phyloP scores from a whole-genome alignment of 2,113 vertebrate genomes.

The Dunckerocampus dactyliophorus region DNA sequence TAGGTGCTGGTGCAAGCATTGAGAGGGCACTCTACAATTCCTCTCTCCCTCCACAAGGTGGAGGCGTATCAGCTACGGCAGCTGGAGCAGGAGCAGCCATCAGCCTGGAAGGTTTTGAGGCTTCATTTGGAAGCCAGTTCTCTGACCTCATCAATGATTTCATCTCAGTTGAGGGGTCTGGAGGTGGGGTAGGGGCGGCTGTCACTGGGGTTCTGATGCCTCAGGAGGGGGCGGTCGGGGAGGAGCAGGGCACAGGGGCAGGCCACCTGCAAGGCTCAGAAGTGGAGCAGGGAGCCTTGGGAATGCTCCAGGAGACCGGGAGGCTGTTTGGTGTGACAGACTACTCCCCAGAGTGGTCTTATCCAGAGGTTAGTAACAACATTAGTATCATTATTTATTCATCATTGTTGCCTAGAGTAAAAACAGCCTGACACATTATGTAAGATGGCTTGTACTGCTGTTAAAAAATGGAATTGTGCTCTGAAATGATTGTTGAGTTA shows the following conservation, averaged over 20 bases:
- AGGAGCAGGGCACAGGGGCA: constrained; percentile 73
- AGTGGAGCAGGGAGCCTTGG: constrained; percentile 86
- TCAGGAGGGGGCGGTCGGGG: constrained; percentile 64
- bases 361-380: constrained; percentile 87
- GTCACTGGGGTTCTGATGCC: constrained; percentile 65
- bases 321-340: constrained; percentile 97
- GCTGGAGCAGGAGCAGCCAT: constrained; percentile 74
- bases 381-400: constrained; percentile 57
- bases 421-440: constrained; percentile 41
- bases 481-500: constrained; percentile 46
- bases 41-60: constrained; percentile 80
- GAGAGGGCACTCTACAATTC: constrained; percentile 87
- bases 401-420: constrained; percentile 43
- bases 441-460: constrained; percentile 30
- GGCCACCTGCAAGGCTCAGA: constrained; percentile 66
- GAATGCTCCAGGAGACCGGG: constrained; percentile 88
- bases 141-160: constrained; percentile 99
- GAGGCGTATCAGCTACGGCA: constrained; percentile 66
- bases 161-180: constrained; percentile 91
- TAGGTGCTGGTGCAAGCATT: constrained; percentile 71
- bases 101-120: constrained; percentile 96
- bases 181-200: constrained; percentile 63
- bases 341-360: constrained; percentile 98
- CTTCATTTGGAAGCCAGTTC: constrained; percentile 97
- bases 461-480: constrained; percentile 42